A percentile compares a stretch with the other conserved stretches of the same genome.
Conservation (phyloP, 2,113 vertebrate genomes). For the Chionis minor region DNA sequence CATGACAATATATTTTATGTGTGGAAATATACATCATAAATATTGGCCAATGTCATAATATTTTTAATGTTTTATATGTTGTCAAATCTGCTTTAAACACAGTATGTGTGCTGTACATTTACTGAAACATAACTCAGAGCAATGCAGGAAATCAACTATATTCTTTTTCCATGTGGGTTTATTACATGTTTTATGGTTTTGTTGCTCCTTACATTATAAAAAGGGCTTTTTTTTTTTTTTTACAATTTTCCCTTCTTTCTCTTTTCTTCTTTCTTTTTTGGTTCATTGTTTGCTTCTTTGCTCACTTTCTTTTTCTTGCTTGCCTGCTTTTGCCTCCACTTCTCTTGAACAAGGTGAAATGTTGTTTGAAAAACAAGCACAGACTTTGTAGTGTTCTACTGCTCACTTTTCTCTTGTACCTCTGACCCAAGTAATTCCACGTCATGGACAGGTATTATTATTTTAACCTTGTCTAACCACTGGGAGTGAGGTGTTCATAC, state of each 20-base stretch:
- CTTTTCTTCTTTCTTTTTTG: background rate
- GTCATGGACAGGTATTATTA: background rate
- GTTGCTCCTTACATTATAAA: background rate
- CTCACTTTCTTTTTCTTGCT: background rate
- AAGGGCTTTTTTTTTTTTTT: background rate
- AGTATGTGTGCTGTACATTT: conserved; percentile 44
- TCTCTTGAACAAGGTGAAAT: background rate
- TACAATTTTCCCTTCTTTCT: background rate
- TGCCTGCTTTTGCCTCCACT: background rate
- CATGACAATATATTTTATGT: conserved; percentile 66
- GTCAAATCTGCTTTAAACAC: conserved; percentile 65
- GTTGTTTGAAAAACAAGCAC: background rate
- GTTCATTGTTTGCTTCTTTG: background rate
- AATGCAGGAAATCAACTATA: conserved; percentile 50
- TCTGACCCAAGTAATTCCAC: background rate
- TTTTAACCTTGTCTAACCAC: background rate
- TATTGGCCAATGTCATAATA: conserved; percentile 67
- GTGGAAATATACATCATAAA: conserved; percentile 69
- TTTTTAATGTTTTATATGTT: conserved; percentile 64
- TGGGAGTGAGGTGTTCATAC: background rate
- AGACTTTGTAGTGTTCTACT: background rate
- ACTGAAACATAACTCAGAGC: conserved; percentile 55
- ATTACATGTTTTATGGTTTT: conserved; percentile 17
- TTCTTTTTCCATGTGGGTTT: conserved; percentile 58
- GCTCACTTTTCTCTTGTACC: background rate